A percentile compares a stretch with the other conserved stretches of the same genome.
phyloP scores from a whole-genome alignment of 2,888 invertebrate species.

The Nephrotoma appendiculata region DNA sequence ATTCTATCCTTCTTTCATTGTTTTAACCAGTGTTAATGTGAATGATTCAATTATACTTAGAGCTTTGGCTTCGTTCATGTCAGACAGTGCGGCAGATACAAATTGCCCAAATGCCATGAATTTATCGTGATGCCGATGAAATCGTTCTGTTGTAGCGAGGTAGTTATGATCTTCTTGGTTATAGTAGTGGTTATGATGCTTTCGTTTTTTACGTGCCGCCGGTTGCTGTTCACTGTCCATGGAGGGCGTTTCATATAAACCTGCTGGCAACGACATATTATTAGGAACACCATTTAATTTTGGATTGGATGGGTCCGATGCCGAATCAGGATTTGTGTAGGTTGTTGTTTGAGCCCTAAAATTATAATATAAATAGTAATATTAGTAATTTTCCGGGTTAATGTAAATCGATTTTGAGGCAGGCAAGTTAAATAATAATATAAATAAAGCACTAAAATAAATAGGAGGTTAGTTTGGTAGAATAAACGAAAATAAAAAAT shows the following conservation, averaged over 20 bases:
- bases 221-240: neutral
- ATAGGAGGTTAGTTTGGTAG: neutral
- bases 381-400: neutral
- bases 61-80: neutral
- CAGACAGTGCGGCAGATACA: neutral
- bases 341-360: neutral
- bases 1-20: conserved; percentile 1
- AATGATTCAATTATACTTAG: neutral
- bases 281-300: neutral
- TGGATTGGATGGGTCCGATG: neutral
- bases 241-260: neutral
- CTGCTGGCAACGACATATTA: neutral
- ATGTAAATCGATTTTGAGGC: neutral
- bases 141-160: neutral
- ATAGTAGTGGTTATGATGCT: neutral
- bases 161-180: neutral
- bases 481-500: neutral
- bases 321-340: conserved; percentile 1
- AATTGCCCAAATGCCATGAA: neutral
- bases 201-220: neutral
- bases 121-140: conserved; percentile 1
- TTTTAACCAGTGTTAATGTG: neutral
- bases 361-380: neutral
- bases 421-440: neutral
- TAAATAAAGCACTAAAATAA: neutral